Base-by-base conservation (phyloP, 2,888 invertebrate species). In the Blera fallax region DNA sequence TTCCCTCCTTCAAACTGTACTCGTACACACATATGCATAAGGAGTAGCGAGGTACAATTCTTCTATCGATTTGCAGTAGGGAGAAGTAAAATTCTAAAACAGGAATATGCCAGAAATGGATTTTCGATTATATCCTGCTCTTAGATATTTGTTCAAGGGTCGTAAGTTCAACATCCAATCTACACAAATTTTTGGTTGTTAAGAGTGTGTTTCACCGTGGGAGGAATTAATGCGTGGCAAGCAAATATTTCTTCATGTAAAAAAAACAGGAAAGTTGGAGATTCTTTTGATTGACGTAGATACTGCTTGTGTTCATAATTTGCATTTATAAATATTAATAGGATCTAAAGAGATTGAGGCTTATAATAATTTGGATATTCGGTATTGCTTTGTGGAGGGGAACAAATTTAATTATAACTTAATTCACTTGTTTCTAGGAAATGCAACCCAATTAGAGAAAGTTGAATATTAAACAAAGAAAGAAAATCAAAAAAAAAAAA, bases 321-420 rank as follows among this genome's bases (percentile, higher is more conserved):
- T 79, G 78, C 78, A 79, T 79, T 48, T 43, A 70, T 69, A 77
- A 67, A 67, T 67, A 77, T 77, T 56, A 56, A 67, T 77, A 16
- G 5, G 16, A 64, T 43, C 29, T 54, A 21, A 74, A 43, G 43
- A 52, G 50, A 54, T 43, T 21, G 16, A 14, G 65, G 64, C 34
- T 54, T 32, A 65, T 43, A 54, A 65, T 43, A 37, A 65, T 56
- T 45, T 54, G 7, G 21, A 56, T 52, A 54, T 45, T 37, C 18
- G 24, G 27, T 27, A 27, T n/a, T 27, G 24, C 27, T 29, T 27
- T 32, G 29, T 29, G 29, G 24, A 37, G 21, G 24, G 24, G 21
- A 50, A 65, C 32, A 48, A 45, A 64, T 21, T 18, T 32, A 48
- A 65, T 65, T 65, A 65, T 24, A 37, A 34, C 37, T 50, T 34